Percentiles rank a stretch among this genome's conserved stretches.
Conservation (phyloP, 1,140 invertebrate genomes). For the Nephila pilipes region DNA sequence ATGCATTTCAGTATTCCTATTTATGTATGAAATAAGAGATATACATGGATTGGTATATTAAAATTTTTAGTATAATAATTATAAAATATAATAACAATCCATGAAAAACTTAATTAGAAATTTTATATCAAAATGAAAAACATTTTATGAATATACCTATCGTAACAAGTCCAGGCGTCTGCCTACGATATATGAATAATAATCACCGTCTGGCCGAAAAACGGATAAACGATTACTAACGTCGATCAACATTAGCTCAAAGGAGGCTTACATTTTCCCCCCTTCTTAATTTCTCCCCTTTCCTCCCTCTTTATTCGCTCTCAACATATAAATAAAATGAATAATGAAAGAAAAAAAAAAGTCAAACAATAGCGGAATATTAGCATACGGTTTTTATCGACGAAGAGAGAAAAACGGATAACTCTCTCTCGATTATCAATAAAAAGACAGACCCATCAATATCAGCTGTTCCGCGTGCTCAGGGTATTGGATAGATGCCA, state of each 20-base stretch:
- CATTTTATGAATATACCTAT: too few relatives aligned
- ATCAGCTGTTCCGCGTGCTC: conserved; percentile 35
- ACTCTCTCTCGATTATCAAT: conserved; percentile 23
- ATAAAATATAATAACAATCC: too few relatives aligned
- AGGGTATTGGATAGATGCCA: background rate
- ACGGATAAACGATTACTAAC: background rate
- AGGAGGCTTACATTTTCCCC: background rate
- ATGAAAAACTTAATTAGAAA: too few relatives aligned
- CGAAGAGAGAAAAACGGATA: conserved; percentile 13
- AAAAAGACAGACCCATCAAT: conserved; percentile 22
- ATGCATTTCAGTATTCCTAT: too few relatives aligned
- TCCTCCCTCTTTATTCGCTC: background rate
- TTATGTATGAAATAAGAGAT: too few relatives aligned
- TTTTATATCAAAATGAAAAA: too few relatives aligned
- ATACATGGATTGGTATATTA: too few relatives aligned
- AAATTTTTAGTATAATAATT: too few relatives aligned
- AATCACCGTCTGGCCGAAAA: background rate
- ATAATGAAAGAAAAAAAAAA: background rate
- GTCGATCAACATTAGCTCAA: background rate
- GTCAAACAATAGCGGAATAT: conserved; percentile 21
- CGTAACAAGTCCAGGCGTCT: too few relatives aligned
- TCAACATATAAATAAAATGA: background rate
- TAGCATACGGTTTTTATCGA: conserved; percentile 34
- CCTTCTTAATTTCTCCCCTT: background rate
- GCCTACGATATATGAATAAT: conserved; percentile 2